Evolutionary conservation across 2,888 invertebrate species (phyloP).

Genomic region (Anoncus sp.): DNA sequence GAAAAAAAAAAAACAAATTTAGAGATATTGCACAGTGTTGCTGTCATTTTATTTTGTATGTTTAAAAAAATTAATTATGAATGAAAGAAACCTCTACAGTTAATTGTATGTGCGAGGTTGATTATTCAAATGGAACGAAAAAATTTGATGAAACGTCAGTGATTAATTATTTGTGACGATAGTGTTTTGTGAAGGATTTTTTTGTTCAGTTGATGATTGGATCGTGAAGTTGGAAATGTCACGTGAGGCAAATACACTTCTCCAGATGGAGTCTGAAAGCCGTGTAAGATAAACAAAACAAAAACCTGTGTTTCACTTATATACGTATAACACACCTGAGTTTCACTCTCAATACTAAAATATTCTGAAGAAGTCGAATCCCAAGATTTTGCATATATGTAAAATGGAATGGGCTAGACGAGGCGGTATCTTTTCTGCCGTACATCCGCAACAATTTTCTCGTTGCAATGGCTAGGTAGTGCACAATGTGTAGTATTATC

Average conservation of each 20-base stretch:
- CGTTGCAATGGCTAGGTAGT: not conserved
- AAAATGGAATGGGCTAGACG: no score
- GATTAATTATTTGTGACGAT: not conserved
- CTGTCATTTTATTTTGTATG: not conserved
- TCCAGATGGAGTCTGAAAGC: no score
- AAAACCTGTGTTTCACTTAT: no score
- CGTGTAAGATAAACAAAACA: no score
- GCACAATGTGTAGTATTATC: no score
- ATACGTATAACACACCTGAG: no score
- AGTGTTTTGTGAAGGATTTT: not conserved
- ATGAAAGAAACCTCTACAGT: not conserved
- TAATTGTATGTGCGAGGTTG: not conserved
- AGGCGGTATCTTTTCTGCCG: slow-evolving; percentile 13
- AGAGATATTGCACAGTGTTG: slow-evolving; percentile 4
- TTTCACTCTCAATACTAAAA: no score
- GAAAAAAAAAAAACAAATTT: not conserved
- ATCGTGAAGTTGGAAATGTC: not conserved
- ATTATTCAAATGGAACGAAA: not conserved
- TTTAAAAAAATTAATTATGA: slow-evolving; percentile 3
- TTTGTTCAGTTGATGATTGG: not conserved
- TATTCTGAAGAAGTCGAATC: no score
- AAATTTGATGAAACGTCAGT: not conserved
- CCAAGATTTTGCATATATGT: no score
- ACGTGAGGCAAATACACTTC: no score
- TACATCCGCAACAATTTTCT: slow-evolving; percentile 33